phyloP scores from a whole-genome alignment of 2,797 vertebrate species.

The Pipistrellus nathusii region DNA sequence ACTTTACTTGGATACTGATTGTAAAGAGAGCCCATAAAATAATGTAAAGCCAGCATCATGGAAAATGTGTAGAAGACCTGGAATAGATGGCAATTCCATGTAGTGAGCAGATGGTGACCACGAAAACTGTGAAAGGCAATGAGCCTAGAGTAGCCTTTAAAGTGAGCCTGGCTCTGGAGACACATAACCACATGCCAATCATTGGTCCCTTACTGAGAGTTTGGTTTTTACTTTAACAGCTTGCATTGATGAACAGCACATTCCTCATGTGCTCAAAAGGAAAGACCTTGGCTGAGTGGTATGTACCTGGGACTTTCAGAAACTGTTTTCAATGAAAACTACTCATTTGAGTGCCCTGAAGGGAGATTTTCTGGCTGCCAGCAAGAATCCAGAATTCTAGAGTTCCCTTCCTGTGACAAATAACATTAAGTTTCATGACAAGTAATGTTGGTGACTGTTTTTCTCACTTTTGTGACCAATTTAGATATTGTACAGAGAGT shows the following conservation, averaged over 20 bases:
- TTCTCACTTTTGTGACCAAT: neutral
- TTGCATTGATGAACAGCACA: constrained; percentile 56
- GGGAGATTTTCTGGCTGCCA: constrained; percentile 48
- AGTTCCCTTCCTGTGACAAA: constrained; percentile 53
- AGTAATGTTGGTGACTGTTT: neutral
- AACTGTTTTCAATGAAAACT: constrained; percentile 11
- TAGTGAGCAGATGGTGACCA: constrained; percentile 65
- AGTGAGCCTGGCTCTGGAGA: constrained; percentile 57
- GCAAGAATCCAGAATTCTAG: constrained; percentile 72
- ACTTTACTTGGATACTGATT: neutral
- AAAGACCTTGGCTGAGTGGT: neutral
- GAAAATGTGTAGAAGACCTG: constrained; percentile 58
- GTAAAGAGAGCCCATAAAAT: neutral
- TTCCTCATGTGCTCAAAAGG: constrained; percentile 40
- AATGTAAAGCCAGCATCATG: constrained; percentile 8
- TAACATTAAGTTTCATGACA: constrained; percentile 9
- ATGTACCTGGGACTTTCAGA: constrained; percentile 45
- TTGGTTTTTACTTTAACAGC: constrained; percentile 15
- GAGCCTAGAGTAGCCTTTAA: constrained; percentile 67
- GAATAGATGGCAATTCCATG: neutral
- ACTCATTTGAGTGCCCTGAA: neutral
- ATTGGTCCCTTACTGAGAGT: constrained; percentile 56
- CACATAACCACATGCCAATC: constrained; percentile 43
- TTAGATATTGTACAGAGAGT: constrained; percentile 46
- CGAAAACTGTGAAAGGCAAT: constrained; percentile 76